phyloP scores from a whole-genome alignment of 2,888 invertebrate genomes.

The Tetragonula carbonaria region DNA sequence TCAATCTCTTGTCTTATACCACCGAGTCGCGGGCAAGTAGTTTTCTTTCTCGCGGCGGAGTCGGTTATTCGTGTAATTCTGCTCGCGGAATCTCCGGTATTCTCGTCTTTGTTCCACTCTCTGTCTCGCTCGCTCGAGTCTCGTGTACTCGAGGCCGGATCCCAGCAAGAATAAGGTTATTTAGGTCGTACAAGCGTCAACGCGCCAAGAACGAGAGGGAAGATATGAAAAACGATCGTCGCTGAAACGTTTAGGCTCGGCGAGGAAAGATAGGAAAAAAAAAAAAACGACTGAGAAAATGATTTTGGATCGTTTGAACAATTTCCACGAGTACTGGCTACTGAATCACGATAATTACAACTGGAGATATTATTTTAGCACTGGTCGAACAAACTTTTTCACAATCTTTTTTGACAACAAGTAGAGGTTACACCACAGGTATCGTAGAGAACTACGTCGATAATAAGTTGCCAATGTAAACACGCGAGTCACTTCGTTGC shows the following conservation, averaged over 20 bases:
- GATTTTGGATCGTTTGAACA: not conserved
- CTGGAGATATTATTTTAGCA: not conserved
- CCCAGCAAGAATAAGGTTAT: not conserved
- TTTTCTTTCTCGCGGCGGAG: not conserved
- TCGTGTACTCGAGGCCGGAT: not conserved
- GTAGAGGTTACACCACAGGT: not conserved
- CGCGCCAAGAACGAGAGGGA: not conserved
- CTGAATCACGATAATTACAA: not conserved
- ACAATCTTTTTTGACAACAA: not conserved
- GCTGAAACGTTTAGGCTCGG: not conserved
- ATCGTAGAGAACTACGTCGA: not conserved
- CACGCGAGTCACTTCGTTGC: not conserved
- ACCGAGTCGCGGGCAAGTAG: not conserved
- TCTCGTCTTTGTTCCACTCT: not conserved
- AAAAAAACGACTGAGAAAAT: too few species aligned
- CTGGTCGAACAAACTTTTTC: not conserved
- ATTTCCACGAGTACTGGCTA: not conserved
- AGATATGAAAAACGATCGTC: too few species aligned
- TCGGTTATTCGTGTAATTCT: constrained; percentile 31
- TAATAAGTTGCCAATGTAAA: not conserved
- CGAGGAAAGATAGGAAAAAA: not conserved
- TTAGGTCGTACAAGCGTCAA: not conserved
- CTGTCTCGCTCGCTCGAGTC: not conserved
- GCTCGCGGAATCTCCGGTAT: constrained; percentile 37
- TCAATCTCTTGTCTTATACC: constrained; percentile 24